Base-by-base conservation (phyloP, 2,797 vertebrate genomes). In the Tympanoctomys barrerae region DNA sequence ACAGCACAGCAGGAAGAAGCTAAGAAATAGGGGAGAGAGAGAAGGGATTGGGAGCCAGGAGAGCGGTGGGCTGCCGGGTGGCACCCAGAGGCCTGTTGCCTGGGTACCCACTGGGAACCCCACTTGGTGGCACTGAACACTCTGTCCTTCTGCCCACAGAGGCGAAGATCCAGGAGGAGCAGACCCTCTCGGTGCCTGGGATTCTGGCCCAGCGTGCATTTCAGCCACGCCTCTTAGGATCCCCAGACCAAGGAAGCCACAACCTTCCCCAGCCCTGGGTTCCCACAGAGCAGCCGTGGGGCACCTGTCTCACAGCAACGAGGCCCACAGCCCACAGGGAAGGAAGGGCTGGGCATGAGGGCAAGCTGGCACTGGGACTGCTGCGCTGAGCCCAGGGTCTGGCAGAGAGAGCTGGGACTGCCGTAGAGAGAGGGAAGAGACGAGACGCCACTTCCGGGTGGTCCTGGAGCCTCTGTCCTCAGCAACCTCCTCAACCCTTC, bases 171-270 rank as follows among this genome's bases (percentile, higher is more conserved):
- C 0, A 0, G 75, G 9, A 28, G 13, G 24, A 54, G 36, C 10
- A 49, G 42, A 77, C 18, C 3, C 19, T 18, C 9, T 46, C 3
- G 57, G 46, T 6, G 22, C 1, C 8, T 61, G 36, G 36, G 31
- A 64, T 9, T 22, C 2, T 1, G 19, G 24, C n/a, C 49, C 21
- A 26, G 70, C 8, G 1, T 39, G 68, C 59, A 39, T 42, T 52
- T 62, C 28, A 81, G 62, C 39, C 24, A 31, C 3, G 2, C 18
- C 59, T 57, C 16, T 54, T 2, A 1, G 0, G 0, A 71, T 31
- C 46, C 31, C 2, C 0, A 0, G n/a, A 5, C 39, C 0, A 0
- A 46, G 33, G 24, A 14, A 62, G 39, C 5, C 22, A 13, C 39
- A 26, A 0, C 0, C 0, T 2, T 8, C 8, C 5, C 7, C 6